Percentiles rank a stretch among this genome's conserved stretches.
Evolutionary conservation across 2,797 vertebrate genomes (phyloP).

Genomic region (Clamator glandarius): DNA sequence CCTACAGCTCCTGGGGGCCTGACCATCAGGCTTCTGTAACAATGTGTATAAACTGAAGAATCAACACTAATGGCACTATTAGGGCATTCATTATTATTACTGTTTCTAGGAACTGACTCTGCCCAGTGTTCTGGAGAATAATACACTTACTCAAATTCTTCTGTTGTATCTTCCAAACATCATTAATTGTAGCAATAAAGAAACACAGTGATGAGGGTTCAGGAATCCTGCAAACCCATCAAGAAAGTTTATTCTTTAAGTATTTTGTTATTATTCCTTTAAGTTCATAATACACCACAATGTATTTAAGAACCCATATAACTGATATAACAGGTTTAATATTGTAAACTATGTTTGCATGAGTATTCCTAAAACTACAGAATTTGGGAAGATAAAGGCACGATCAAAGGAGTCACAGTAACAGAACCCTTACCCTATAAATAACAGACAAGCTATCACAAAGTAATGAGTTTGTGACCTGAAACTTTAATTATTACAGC

Average conservation of each 20-base stretch:
- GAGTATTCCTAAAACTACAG: background rate
- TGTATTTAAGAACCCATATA: background rate
- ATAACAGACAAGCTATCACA: background rate
- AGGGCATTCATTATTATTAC: background rate
- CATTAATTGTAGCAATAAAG: background rate
- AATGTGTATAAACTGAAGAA: background rate
- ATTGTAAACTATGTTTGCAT: background rate
- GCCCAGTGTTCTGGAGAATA: background rate
- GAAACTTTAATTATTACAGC: background rate
- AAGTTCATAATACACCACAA: background rate
- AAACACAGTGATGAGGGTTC: background rate
- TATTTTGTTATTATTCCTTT: background rate
- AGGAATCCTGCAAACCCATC: background rate
- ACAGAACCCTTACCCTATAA: background rate
- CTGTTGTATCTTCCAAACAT: background rate
- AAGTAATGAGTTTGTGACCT: background rate
- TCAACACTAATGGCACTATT: background rate
- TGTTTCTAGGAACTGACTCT: background rate
- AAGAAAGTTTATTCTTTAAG: background rate
- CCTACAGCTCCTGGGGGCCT: background rate
- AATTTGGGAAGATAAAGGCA: background rate
- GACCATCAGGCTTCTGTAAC: background rate
- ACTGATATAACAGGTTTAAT: background rate
- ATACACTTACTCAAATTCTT: background rate
- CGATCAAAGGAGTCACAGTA: background rate